Base-by-base conservation (phyloP, 2,888 invertebrate genomes). In the Subacronicta megacephala region DNA sequence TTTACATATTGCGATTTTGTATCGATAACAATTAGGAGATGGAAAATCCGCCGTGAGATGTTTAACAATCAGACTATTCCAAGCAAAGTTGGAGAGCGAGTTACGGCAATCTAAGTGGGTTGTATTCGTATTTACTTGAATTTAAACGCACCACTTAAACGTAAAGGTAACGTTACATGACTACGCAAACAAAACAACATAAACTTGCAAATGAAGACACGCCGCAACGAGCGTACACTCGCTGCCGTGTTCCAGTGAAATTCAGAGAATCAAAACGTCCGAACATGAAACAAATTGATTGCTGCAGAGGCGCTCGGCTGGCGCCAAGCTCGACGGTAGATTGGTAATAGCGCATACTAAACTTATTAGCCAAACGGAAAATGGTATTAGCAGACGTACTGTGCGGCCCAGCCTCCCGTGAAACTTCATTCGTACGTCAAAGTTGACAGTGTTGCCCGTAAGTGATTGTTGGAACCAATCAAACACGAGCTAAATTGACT, bases 261-360 rank as follows among this genome's bases (percentile, higher is more conserved):
- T 88, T 87, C 85, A 82, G 83, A 84, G 86, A 93, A 91, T 93
- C 92, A 90, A 90, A 92, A 90, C 89, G 89, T 88, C 87, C 90
- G 85, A 88, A 90, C 86, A 86, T 89, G 87, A 89, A 91, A 89
- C 90, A 89, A 92, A 93, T 93, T 93, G 92, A 94, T 94, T 93
- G 93, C 82, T 83, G 87, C 88, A 87, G 86, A 83, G 84, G 87
- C 84, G 85, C 83, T 85, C 85, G 82, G 77, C 79, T 77, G 84
- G 83, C 88, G 83, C 81, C 88, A 82, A 87, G 83, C 89, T 85
- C 87, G 84, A 84, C 89, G 84, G 87, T 83, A 88, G 90, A 94
- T 93, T 94, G 93, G 90, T 93, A 93, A 93, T 94, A 93, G 91
- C 84, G 89, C 87, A 90, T 90, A 92, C 91, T 93, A 94, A 94